phyloP scores from a whole-genome alignment of 2,797 vertebrate genomes.

The Staurois parvus region DNA sequence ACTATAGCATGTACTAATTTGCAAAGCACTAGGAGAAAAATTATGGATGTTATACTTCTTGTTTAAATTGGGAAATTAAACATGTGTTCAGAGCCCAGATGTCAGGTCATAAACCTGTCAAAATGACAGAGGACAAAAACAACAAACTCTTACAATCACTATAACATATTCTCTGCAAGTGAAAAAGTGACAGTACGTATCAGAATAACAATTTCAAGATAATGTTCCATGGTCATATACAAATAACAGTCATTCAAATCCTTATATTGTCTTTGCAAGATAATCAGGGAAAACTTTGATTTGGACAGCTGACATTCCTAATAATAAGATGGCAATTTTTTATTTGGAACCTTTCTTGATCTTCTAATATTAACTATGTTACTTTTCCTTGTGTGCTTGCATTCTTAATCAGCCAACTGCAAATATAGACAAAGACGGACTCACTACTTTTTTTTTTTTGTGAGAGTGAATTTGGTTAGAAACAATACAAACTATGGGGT shows the following conservation, averaged over 20 bases:
- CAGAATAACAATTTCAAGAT: not conserved
- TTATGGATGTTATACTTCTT: not conserved
- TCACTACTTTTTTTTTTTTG: no score
- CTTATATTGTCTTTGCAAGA: not conserved
- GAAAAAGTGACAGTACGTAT: not conserved
- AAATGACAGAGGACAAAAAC: conserved; percentile 24
- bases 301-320: not conserved
- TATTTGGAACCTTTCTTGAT: not conserved
- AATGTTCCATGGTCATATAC: not conserved
- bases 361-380: no score
- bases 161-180: not conserved
- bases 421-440: no score
- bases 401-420: no score
- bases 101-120: conserved; percentile 38
- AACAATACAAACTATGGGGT: no score
- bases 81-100: conserved; percentile 17
- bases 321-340: not conserved
- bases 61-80: conserved; percentile 17
- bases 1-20: not conserved
- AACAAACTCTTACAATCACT: not conserved
- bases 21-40: not conserved
- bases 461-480: no score
- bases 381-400: no score
- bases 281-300: not conserved
- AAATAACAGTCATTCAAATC: not conserved